Base-by-base conservation (phyloP, 2,113 vertebrate genomes). In the Grallaria varia region DNA sequence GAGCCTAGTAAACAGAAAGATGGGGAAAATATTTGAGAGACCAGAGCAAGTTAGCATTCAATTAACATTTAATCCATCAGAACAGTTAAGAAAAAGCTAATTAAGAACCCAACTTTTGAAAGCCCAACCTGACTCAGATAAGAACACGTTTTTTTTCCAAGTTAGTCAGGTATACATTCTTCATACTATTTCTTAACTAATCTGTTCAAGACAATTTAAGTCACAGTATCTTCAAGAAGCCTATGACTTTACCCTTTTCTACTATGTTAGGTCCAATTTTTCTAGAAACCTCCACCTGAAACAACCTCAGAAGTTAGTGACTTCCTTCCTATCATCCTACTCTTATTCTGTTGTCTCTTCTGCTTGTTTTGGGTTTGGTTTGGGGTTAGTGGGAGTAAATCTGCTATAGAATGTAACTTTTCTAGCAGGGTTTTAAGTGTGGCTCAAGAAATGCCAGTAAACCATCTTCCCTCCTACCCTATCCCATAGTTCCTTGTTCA, bases 1-100 rank as follows among this genome's bases (percentile, higher is more conserved):
- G 98, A 96, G 96, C 98, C 99, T 99, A 96, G 84, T 91, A 75
- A 95, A 95, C 17, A 96, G 89, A 97, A 76, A 94, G 69, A 96
- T 66, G 59, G 72, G 93, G 73, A 73, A 91, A 96, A 89, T 33
- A 89, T 80, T 94, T 96, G 30, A 95, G 79, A 94, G 25, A 91
- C 33, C 33, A 56, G 22, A 95, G 22, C n/a, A 83, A 84, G 2
- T 75, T 37, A 86, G 85, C 85, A 95, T 42, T 80, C 79, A 92
- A 90, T 73, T 56, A 79, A 90, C 72, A 88, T 52, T 68, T 62
- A 69, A 89, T 87, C 80, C 28, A 89, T 35, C n/a, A 77, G 42
- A 95, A 67, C 31, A 77, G 22, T 80, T 45, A 22, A n/a, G 55
- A 66, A 53, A 67, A 72, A 82, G 37, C n/a, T 78, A 62, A 59